Percentiles rank a stretch among this genome's conserved stretches.
phyloP scores from a whole-genome alignment of 2,797 vertebrate genomes.

The Prionace glauca region DNA sequence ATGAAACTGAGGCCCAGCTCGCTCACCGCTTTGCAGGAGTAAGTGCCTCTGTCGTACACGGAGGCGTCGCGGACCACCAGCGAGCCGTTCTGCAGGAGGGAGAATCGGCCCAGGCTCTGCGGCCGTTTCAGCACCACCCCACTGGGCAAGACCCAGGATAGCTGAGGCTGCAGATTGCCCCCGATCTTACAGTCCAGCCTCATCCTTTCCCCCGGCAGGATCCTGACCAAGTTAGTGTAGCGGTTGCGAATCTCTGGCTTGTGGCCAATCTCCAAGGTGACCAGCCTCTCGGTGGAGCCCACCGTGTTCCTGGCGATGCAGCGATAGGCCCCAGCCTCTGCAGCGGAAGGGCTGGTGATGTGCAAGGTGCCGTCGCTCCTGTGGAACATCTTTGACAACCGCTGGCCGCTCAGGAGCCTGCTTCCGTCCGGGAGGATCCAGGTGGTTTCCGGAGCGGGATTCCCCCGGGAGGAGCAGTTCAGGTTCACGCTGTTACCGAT shows the following conservation, averaged over 20 bases:
- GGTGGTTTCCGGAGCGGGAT: conserved; percentile 53
- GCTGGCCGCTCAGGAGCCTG: conserved; percentile 59
- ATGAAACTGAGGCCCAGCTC: conserved; percentile 66
- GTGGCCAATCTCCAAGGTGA: conserved; percentile 66
- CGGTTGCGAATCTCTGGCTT: conserved; percentile 64
- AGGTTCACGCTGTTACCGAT: conserved; percentile 70
- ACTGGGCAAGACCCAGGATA: conserved; percentile 79
- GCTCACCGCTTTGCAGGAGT: conserved; percentile 65
- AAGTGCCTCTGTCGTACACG: conserved; percentile 77
- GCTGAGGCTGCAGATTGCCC: conserved; percentile 45
- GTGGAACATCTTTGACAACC: conserved; percentile 66
- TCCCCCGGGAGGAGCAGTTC: conserved; percentile 71
- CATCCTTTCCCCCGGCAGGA: conserved; percentile 71
- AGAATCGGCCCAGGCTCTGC: conserved; percentile 69
- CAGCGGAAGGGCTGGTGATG: conserved; percentile 63
- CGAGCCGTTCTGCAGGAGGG: conserved; percentile 71
- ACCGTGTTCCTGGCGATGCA: conserved; percentile 65
- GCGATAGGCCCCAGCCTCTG: conserved; percentile 74
- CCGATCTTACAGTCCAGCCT: conserved; percentile 67
- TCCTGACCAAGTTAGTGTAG: conserved; percentile 66
- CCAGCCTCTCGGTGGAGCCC: conserved; percentile 61
- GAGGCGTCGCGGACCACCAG: conserved; percentile 70
- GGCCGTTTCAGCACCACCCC: conserved; percentile 66
- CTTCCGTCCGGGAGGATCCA: conserved; percentile 79
- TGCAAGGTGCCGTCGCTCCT: conserved; percentile 66